Evolutionary conservation across 1,140 invertebrate species (phyloP).

Genomic region (Lepeophtheirus salmonis): DNA sequence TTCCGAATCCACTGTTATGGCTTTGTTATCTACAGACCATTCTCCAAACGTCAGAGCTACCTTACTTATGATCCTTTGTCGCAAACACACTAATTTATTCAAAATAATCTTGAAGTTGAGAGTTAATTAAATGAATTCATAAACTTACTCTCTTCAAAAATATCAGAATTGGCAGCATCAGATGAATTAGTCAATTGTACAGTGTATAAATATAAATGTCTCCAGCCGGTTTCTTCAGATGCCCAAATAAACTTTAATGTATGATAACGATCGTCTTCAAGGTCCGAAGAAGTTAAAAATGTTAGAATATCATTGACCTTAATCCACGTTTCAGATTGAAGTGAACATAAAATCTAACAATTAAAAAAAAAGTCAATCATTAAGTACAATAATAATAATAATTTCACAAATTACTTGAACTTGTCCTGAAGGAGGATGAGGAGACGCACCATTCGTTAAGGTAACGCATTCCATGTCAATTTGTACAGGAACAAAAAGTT

Average conservation of each 20-base stretch:
- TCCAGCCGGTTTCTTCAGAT: conserved; percentile 71
- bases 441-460: background rate
- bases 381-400: background rate
- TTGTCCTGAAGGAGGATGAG: background rate
- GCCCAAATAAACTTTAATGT: conserved; percentile 67
- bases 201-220: conserved; percentile 55
- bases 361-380: background rate
- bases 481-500: conserved; percentile 17
- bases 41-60: conserved; percentile 53
- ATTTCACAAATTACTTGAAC: background rate
- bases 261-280: conserved; percentile 19
- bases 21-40: conserved; percentile 57
- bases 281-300: conserved; percentile 21
- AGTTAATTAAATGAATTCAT: no score
- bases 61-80: conserved; percentile 36
- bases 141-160: background rate
- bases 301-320: conserved; percentile 36
- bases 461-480: background rate
- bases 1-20: conserved; percentile 52
- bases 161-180: background rate
- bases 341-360: conserved; percentile 41
- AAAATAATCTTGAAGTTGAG: conserved; percentile 26
- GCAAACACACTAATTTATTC: conserved; percentile 26
- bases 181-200: background rate
- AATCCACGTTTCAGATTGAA: conserved; percentile 58